Percentiles rank a stretch among this genome's conserved stretches.
Evolutionary conservation across 2,113 vertebrate species (phyloP).

Genomic region (Dermatemys mawii): DNA sequence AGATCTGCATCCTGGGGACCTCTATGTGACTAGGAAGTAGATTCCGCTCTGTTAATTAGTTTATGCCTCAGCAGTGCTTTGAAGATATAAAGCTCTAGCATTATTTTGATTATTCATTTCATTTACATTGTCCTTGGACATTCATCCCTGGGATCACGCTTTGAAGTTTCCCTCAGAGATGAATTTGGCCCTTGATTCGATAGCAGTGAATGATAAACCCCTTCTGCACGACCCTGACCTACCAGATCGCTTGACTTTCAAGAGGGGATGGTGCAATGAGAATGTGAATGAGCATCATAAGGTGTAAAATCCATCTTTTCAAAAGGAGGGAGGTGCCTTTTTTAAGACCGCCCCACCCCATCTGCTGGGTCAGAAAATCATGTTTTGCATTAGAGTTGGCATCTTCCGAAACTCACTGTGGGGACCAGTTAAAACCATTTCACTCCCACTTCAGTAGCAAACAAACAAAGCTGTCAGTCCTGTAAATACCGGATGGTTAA

Average conservation of each 20-base stretch:
- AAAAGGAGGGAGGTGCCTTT: background rate
- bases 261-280: background rate
- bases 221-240: background rate
- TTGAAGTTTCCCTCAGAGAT: background rate
- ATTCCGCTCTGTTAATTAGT: conserved; percentile 27
- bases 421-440: accelerated
- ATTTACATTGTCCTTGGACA: background rate
- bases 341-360: background rate
- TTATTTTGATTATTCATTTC: conserved; percentile 37
- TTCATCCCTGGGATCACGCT: background rate
- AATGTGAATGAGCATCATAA: accelerated
- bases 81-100: conserved; percentile 14
- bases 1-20: conserved; percentile 51
- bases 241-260: background rate
- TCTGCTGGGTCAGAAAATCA: background rate
- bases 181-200: background rate
- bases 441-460: background rate
- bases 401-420: background rate
- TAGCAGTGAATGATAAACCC: background rate
- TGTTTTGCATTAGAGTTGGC: background rate
- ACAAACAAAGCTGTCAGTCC: background rate
- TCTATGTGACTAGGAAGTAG: conserved; percentile 16
- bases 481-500: background rate
- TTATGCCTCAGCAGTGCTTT: conserved; percentile 23
- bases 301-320: background rate